These are phyloP conservation scores for Rhinolophus sinicus DNA, from an alignment of 2,113 vertebrate genomes.

Conservation along the genomic window DNA sequence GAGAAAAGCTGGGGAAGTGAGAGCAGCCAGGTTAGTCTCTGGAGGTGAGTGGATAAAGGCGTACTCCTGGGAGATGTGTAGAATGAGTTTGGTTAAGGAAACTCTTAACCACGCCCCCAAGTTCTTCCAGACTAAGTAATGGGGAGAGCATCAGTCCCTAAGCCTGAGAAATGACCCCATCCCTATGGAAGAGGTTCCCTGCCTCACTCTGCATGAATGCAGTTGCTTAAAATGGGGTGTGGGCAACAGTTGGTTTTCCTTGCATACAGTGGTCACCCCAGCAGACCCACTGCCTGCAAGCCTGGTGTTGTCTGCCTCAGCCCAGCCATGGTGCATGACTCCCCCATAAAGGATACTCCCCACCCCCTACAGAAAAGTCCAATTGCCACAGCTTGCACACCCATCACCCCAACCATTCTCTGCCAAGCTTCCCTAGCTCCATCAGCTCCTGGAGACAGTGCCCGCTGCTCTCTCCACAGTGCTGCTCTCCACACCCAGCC, in stretches of 20 bases:
- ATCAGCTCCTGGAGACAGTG: background rate
- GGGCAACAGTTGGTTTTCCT: background rate
- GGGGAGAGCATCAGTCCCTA: background rate
- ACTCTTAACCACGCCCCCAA: background rate
- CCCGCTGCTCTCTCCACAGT: background rate
- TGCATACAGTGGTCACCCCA: background rate
- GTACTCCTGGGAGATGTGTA: background rate
- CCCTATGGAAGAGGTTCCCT: background rate
- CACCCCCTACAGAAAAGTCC: background rate
- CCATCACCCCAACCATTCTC: background rate
- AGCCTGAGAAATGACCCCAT: background rate
- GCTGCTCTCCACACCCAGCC: conserved; percentile 39
- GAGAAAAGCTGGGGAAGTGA: conserved; percentile 38
- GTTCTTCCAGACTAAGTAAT: background rate
- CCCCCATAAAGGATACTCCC: background rate
- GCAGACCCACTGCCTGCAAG: background rate
- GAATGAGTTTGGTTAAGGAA: conserved; percentile 31
- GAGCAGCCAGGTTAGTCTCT: conserved; percentile 6
- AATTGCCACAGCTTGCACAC: background rate
- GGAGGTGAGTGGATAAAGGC: background rate
- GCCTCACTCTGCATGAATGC: background rate
- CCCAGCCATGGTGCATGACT: background rate
- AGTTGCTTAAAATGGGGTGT: background rate
- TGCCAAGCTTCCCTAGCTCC: background rate
- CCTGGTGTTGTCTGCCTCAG: background rate